Conservation (phyloP, 2,888 invertebrate genomes). For the Agrochola macilenta region DNA sequence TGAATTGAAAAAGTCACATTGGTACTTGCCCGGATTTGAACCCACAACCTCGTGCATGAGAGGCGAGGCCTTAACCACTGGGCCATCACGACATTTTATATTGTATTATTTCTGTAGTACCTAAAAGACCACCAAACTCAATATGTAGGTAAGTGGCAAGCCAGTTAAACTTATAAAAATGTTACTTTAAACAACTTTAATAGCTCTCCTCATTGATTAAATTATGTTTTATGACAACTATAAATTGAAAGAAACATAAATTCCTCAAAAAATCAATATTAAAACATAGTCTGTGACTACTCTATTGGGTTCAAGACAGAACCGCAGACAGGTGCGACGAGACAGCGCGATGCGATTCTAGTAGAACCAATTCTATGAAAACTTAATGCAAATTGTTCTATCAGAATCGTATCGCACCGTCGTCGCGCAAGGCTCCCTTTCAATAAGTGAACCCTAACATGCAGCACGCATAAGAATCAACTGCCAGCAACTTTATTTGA, state of each 20-base stretch:
- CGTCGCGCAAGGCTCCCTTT: too few relatives aligned
- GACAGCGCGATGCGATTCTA: neutral
- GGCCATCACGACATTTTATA: too few relatives aligned
- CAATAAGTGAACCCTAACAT: slow-evolving; percentile 25
- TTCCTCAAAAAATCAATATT: neutral
- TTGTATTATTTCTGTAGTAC: neutral
- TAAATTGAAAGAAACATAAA: neutral
- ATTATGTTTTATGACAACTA: neutral
- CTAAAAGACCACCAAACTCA: too few relatives aligned
- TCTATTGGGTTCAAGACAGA: neutral
- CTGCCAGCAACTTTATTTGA: slow-evolving; percentile 23
- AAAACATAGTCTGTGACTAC: neutral
- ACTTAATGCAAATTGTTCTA: neutral
- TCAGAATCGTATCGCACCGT: neutral
- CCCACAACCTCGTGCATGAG: too few relatives aligned
- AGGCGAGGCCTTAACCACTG: too few relatives aligned
- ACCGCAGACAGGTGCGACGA: neutral
- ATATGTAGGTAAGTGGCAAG: neutral
- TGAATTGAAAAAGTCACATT: too few relatives aligned
- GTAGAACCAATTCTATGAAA: neutral
- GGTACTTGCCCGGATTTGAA: too few relatives aligned
- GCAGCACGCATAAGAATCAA: slow-evolving; percentile 21
- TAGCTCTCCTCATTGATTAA: neutral
- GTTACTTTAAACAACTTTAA: slow-evolving; percentile 1
- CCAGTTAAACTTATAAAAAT: neutral